Base-by-base conservation (phyloP, 2,888 invertebrate genomes). In the Agrilus mali region DNA sequence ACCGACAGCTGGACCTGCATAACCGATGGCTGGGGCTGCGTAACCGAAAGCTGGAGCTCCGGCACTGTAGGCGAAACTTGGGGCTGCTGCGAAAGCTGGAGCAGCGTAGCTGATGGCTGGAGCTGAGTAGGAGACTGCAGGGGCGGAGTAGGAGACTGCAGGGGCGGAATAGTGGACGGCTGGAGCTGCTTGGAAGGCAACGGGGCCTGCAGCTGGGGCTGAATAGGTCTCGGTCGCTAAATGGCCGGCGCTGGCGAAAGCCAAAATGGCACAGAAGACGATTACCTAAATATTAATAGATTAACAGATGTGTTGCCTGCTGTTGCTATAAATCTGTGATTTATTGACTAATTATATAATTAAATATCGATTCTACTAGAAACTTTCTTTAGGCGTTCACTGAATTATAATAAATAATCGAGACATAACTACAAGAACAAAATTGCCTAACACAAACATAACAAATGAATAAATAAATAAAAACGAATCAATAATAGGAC, bases 1-100 rank as follows among this genome's bases (percentile, higher is more conserved):
- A 27, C 50, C 51, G 12, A 78, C 78, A 64, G 78, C 81, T 65
- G 75, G 77, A 16, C 82, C 77, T 13, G 81, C 74, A 33, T 81
- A 74, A 56, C 82, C 80, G 16, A 78, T 50, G 10, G 51, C 44
- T 3, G 53, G 50, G 35, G 54, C 47, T 16, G 50, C 48, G 41
- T 56, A 58, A 36, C 53, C 47, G 3, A 55, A 13, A 34, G 39
- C 34, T 15, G 42, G 36, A 31, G 43, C 43, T 42, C 36, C 40
- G 65, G 73, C 64, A 67, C 73, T 51, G 65, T 71, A 54, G 64
- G 69, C 47, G 50, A 57, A 54, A 65, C 68, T 69, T 66, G 72
- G 51, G 8, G 53, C 49, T 13, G 53, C 47, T 13, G 49, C 51
- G 41, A 55, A 54, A 2, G 54, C 33, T 20, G 43, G 36, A 32